Base-by-base conservation (phyloP, 35 echinoderm and acorn worm genomes). In the Apostichopus japonicus region DNA sequence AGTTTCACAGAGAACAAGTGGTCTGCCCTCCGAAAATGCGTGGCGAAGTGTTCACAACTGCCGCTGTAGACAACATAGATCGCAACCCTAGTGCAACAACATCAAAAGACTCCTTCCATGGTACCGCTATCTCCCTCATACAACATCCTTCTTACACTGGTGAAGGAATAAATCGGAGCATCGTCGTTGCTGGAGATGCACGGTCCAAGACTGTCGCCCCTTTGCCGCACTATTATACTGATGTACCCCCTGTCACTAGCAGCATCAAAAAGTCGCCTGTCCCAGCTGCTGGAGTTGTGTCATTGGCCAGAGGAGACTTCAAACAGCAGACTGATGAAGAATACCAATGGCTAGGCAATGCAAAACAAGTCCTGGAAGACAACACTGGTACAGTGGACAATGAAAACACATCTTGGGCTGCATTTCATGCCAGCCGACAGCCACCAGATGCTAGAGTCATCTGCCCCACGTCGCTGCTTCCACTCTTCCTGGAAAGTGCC, bases 1-100 rank as follows among this genome's bases (percentile, higher is more conserved):
- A 52, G 24, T 96, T 94, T 94, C 14, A 94, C 8, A 92, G 72
- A 75, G 94, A 51, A 23, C 92, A 95, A 90, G n/a, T 90, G 71
- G 7, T 96, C 24, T 96, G 95, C 90, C 95, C 93, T 61, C 88
- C 88, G 6, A 94, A 94, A 67, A 63, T 93, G 70, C 33, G 55
- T 84, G 7, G 76, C 52, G 72, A 24, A 21, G 24, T 92, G 52
- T 92, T 95, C 55, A 92, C 94, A 58, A 70, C 58, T 7, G 89
- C 77, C 14, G 52, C 57, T 24, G 19, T 87, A 19, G 90, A 94
- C 52, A 92, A 94, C 90, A 81, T 96, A 33, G 94, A 96, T 86
- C 79, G 93, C 56, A 91, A 96, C 73, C 94, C 92, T 33, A 21
- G 6, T 33, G 52, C 92, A 14, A 91, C 92, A 24, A 93, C 95